A percentile compares a stretch with the other conserved stretches of the same genome.
These are phyloP conservation scores for Acanthosoma haemorrhoidale DNA, from an alignment of 2,888 invertebrate species.

Conservation along the genomic window DNA sequence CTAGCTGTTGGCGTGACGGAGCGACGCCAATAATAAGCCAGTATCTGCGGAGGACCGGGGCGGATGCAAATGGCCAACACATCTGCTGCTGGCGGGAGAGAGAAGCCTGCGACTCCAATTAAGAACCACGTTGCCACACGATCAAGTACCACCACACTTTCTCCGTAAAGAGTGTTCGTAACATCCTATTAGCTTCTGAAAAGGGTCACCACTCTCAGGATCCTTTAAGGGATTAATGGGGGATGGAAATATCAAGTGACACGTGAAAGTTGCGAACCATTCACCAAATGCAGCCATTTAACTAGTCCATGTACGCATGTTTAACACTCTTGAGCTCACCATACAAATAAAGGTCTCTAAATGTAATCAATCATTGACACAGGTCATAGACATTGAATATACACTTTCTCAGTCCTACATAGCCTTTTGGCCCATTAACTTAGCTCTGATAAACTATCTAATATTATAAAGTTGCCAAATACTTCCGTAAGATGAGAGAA, in stretches of 20 bases:
- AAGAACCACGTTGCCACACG: background rate
- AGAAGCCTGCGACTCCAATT: background rate
- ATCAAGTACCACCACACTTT: background rate
- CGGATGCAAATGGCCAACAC: background rate
- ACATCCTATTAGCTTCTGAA: constrained; percentile 6
- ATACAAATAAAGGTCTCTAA: too few relatives aligned
- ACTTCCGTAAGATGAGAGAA: too few relatives aligned
- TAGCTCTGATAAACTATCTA: too few relatives aligned
- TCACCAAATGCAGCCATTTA: background rate
- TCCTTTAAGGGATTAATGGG: background rate
- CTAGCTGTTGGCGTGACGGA: background rate
- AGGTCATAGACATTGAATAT: too few relatives aligned
- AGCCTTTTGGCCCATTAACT: too few relatives aligned
- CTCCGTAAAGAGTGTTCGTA: constrained; percentile 3
- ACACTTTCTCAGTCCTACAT: too few relatives aligned
- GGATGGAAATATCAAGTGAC: background rate
- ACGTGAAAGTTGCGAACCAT: background rate
- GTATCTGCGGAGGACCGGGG: background rate
- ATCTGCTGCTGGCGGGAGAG: background rate
- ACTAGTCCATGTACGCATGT: too few relatives aligned
- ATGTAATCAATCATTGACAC: too few relatives aligned
- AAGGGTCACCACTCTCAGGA: background rate
- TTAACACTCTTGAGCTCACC: too few relatives aligned
- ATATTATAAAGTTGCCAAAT: too few relatives aligned
- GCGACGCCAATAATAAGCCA: background rate